Evolutionary conservation across 1,140 invertebrate genomes (phyloP).

Genomic region (Microplitis mediator): DNA sequence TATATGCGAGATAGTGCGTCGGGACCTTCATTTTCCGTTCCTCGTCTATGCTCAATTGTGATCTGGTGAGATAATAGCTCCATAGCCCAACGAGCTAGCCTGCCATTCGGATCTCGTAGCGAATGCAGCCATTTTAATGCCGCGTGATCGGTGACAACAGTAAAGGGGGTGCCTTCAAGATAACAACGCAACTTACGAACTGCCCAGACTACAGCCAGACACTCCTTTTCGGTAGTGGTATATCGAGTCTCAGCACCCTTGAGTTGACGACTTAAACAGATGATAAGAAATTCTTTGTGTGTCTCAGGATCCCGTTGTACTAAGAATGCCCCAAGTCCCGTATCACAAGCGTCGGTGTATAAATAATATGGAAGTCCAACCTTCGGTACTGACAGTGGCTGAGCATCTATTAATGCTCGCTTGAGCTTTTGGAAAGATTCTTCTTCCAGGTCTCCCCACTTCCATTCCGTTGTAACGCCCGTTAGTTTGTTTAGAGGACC

Average conservation of each 20-base stretch:
- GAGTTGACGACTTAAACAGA: neutral
- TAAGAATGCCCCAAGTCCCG: too few species aligned
- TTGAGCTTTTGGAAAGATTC: neutral
- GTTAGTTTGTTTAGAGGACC: constrained; percentile 9
- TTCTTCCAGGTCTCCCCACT: constrained; percentile 15
- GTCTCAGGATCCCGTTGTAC: neutral
- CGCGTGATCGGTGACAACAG: constrained; percentile 53
- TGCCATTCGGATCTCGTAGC: constrained; percentile 35
- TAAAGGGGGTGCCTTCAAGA: constrained; percentile 50
- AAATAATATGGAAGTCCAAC: too few species aligned
- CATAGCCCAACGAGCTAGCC: constrained; percentile 26
- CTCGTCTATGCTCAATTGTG: constrained; percentile 36
- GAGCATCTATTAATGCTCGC: too few species aligned
- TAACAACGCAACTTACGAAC: constrained; percentile 47
- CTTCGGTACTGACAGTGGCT: too few species aligned
- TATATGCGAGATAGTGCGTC: constrained; percentile 38
- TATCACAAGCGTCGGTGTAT: too few species aligned
- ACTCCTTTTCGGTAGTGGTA: constrained; percentile 52
- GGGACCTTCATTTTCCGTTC: constrained; percentile 38
- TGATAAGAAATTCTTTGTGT: neutral
- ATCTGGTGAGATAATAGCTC: constrained; percentile 30
- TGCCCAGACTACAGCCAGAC: too few species aligned
- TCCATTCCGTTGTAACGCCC: neutral
- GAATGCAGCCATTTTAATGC: constrained; percentile 51
- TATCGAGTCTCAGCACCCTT: constrained; percentile 36